phyloP scores from a whole-genome alignment of 2,888 invertebrate species.

The Scrobipalpa atriplicella region DNA sequence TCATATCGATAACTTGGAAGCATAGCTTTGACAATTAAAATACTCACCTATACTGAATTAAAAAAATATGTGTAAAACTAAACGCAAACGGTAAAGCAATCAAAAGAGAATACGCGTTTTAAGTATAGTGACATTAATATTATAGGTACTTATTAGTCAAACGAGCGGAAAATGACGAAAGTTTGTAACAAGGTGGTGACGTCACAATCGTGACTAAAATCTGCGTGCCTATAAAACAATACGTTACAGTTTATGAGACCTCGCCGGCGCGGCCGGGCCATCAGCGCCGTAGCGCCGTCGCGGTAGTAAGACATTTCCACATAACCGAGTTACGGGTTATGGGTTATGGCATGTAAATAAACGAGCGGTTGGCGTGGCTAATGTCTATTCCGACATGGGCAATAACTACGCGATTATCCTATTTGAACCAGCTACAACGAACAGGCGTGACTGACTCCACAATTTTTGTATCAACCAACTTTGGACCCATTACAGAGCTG shows the following conservation, averaged over 20 bases:
- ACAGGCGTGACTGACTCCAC: conserved; percentile 66
- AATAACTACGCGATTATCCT: conserved; percentile 77
- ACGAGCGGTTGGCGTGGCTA: conserved; percentile 78
- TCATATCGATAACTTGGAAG: too few species aligned
- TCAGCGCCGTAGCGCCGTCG: conserved; percentile 41
- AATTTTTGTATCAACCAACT: conserved; percentile 64
- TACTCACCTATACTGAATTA: too few species aligned
- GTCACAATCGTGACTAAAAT: conserved; percentile 27
- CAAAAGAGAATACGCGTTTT: too few species aligned
- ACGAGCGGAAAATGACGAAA: conserved; percentile 10
- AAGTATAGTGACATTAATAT: background rate
- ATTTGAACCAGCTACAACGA: conserved; percentile 67
- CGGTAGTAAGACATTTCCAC: conserved; percentile 59
- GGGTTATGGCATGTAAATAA: conserved; percentile 70
- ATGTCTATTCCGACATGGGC: conserved; percentile 73
- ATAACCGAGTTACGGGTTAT: conserved; percentile 58
- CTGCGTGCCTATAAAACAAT: conserved; percentile 29
- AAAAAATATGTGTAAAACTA: too few species aligned
- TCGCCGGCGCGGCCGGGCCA: conserved; percentile 43
- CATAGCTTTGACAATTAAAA: too few species aligned
- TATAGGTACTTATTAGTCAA: background rate
- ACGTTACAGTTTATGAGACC: conserved; percentile 27
- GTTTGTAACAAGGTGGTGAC: conserved; percentile 19
- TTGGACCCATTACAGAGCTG: conserved; percentile 49
- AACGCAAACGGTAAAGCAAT: too few species aligned